Base-by-base conservation (phyloP, 2,797 vertebrate genomes). In the Pantherophis alleghaniensis region DNA sequence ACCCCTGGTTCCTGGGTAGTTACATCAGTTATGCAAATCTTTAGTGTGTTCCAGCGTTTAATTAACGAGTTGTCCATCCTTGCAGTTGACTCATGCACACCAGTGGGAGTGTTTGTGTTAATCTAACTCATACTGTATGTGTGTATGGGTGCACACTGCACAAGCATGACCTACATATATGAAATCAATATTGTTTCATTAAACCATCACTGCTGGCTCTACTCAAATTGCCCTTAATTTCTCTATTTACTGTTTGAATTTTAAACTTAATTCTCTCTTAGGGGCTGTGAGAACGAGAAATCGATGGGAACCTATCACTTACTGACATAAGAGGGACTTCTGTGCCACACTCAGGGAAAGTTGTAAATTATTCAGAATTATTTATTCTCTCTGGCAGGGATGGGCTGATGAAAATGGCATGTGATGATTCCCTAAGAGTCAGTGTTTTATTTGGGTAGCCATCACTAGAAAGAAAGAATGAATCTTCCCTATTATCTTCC, bases 331-430 rank as follows among this genome's bases (percentile, higher is more conserved):
- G 95, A 97, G 95, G 95, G 93, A 55, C 95, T 96, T 91, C 90
- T 97, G 92, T 94, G 91, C 92, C 86, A 57, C 92, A 79, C 60
- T 66, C 89, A 87, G 90, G 93, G 94, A 94, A 95, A 94, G 32
- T 63, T 91, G 79, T 98, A 96, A 98, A 98, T 98, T 98, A 98
- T 98, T 98, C 94, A 98, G 7, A 74, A 90, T 95, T 92, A 97
- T 93, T 95, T 95, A 94, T 97, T 97, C 96, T 96, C 89, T 97
- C 95, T 96, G 94, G 20, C 96, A 96, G 96, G 96, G 94, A 91
- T 96, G 79, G 63, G 57, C 91, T 97, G 95, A 98, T 98, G 97
- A 98, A 98, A 97, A 96, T 97, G 98, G 95, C 95, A 98, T 97
- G 94, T 87, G 51, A 92, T 90, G 94, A 94, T 83, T 93, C 92